Evolutionary conservation across 2,888 invertebrate species (phyloP), one percentile per base, ranked within the genome.

Genomic region (Trichogramma evanescens): DNA sequence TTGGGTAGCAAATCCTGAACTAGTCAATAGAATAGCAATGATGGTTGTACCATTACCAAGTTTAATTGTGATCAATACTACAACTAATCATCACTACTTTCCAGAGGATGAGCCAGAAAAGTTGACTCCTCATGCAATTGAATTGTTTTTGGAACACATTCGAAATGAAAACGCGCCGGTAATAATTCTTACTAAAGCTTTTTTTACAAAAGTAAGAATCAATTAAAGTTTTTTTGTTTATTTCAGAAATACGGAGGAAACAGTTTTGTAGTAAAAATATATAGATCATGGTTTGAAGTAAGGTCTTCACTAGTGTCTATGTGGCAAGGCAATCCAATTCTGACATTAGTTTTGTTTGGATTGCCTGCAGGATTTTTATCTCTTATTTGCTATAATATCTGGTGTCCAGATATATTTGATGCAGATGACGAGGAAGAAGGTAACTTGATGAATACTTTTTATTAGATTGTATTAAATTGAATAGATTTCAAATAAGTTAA

Each of bases 1-100:
- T 46, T 98, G 96, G 96, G 87, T 94, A 77, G 93, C 91, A 1
- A 89, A 86, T 66, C 88, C 91, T 4, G 93, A 94, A 58, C 82
- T 97, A 65, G 94, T 93, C 8, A 96, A 95, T 80, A 93, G 91
- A 59, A 94, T 98, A 71, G 94, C 93, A 8, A 92, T 97, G 91
- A 87, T 87, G 64, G 86, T 89, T 65, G 79, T 94, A 67, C 85
- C 89, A 0, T 82, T 93, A 41, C 96, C 97, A 0, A 89, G 90
- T 78, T 78, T 97, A 58, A 80, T 98, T 57, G 93, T 97, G 1
- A 84, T 98, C 56, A 95, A 98, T 78, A 90, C 95, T 0, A 89
- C 90, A 9, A 93, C 94, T 3, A 91, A 91, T 76, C 91, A 95
- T 74, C 95, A 95, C 79, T 94, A 94, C 75, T 83, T 96, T 72